Percentiles rank a stretch among this genome's conserved stretches.
phyloP scores from a whole-genome alignment of 2,888 invertebrate species.

The Tenthredo mesomela region DNA sequence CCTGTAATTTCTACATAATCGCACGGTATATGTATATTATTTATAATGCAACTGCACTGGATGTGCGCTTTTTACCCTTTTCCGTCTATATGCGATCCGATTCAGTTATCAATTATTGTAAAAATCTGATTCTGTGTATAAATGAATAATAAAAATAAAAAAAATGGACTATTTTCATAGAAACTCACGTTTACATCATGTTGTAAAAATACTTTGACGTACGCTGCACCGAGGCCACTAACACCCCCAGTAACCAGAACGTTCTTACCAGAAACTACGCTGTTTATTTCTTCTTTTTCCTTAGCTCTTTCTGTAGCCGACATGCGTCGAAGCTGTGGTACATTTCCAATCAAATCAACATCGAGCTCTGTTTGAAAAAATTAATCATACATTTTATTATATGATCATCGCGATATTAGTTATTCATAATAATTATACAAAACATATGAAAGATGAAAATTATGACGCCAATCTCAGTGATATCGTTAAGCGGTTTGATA shows the following conservation, averaged over 20 bases:
- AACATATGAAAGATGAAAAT: too few species aligned
- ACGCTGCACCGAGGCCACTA: constrained; percentile 71
- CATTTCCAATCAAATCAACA: constrained; percentile 32
- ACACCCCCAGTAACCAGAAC: constrained; percentile 73
- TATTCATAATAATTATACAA: too few species aligned
- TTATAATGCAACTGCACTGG: too few species aligned
- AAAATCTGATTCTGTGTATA: background rate
- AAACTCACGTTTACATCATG: constrained; percentile 70
- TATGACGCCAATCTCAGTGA: too few species aligned
- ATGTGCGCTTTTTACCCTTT: too few species aligned
- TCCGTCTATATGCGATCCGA: too few species aligned
- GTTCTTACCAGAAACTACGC: constrained; percentile 70
- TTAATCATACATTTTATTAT: background rate
- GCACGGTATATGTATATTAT: too few species aligned
- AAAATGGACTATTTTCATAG: background rate
- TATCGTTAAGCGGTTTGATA: too few species aligned
- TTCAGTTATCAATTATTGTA: background rate
- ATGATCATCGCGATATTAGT: too few species aligned
- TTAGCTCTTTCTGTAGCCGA: constrained; percentile 70
- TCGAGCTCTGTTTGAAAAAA: constrained; percentile 28
- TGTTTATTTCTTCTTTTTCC: constrained; percentile 70
- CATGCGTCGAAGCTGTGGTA: constrained; percentile 41
- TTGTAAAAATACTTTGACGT: constrained; percentile 70
- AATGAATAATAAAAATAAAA: background rate
- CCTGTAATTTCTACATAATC: too few species aligned